Evolutionary conservation across 2,797 vertebrate genomes (phyloP), one percentile per base, ranked within the genome.

Genomic region (Gallirallus australis): DNA sequence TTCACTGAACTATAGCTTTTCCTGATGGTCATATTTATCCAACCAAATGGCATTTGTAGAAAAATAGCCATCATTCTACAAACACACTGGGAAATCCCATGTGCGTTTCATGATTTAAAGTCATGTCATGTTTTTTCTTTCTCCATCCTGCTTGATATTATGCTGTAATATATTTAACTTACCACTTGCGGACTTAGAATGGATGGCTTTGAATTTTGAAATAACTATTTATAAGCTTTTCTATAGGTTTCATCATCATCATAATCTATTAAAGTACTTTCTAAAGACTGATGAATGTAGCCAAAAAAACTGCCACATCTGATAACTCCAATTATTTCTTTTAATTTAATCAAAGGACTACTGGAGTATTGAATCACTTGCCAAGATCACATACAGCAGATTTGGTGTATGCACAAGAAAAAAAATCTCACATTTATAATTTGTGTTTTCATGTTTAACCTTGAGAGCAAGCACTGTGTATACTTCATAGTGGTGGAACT

Each of bases 41-140:
- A 97, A 98, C 97, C 97, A 94, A 86, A 94, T 97, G 96, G 81
- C 95, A 76, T 76, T 70, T 82, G 50, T 89, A 96, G 90, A 88
- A 76, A 95, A 84, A 78, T 60, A 66, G 72, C 24, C 39, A 57
- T 72, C n/a, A 30, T 70, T 89, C 53, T 82, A 12, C 53, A 61
- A 71, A 40, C n/a, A 76, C 71, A 52, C 3, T 4, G 12, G 78
- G 76, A 93, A 82, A 47, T 50, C 78, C n/a, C 40, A 19, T 35
- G 60, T 77, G 50, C 31, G 45, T 82, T 70, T 86, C 4, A 27
- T 86, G 59, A 80, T 95, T 94, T 93, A 82, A 93, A 90, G 68
- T 82, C 33, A 42, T 27, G 60, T 71, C 6, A 20, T 59, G 31
- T 33, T 90, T 93, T 86, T 84, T 86, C 31, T 86, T 27, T 19